These are phyloP conservation scores for Monopterus albus DNA, from an alignment of 2,113 vertebrate genomes.

Conservation along the genomic window DNA sequence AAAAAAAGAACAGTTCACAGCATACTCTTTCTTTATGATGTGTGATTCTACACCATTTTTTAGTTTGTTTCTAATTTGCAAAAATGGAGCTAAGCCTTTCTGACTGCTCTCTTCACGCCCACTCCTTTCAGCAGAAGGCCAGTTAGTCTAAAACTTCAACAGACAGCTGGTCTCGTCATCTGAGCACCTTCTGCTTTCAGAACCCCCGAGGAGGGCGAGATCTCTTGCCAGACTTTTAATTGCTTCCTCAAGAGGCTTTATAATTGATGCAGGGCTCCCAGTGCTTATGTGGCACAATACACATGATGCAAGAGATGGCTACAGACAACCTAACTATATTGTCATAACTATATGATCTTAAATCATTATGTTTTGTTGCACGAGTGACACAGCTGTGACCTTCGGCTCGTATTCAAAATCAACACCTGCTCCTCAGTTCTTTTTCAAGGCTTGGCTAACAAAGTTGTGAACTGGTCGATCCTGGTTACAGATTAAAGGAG, in stretches of 20 bases:
- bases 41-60: background rate
- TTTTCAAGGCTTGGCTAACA: constrained; percentile 2
- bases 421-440: constrained; percentile 22
- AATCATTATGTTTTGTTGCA: constrained; percentile 9
- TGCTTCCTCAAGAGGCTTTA: constrained; percentile 54
- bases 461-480: background rate
- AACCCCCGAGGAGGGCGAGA: constrained; percentile 27
- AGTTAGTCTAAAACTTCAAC: constrained; percentile 8
- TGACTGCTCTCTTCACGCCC: background rate
- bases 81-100: background rate
- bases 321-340: background rate
- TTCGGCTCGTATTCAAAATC: constrained; percentile 3
- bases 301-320: constrained; percentile 4
- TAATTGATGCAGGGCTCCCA: constrained; percentile 43
- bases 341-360: constrained; percentile 16
- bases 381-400: background rate
- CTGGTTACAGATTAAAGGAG: constrained; percentile 27
- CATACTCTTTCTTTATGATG: background rate
- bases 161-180: constrained; percentile 31
- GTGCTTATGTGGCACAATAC: constrained; percentile 21
- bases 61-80: background rate
- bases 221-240: constrained; percentile 57
- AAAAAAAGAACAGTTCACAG: background rate
- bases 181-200: constrained; percentile 43
- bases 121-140: constrained; percentile 8